Base-by-base conservation (phyloP, 2,888 invertebrate genomes). In the Protodeltote pygarga region DNA sequence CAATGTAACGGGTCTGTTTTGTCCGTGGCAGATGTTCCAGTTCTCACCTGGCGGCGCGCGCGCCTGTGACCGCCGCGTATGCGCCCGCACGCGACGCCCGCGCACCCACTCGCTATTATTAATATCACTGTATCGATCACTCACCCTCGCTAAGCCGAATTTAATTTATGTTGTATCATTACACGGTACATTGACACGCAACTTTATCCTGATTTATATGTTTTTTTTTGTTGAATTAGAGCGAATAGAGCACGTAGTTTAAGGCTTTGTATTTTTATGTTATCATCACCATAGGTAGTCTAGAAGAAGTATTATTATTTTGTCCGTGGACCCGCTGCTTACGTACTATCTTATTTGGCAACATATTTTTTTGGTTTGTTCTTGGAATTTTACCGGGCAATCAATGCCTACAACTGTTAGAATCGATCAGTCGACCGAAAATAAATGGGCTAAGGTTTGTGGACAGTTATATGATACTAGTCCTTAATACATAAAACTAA, bases 11-110 rank as follows among this genome's bases (percentile, higher is more conserved):
- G 32, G 31, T 34, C 35, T 50, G 51, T 45, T 28, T 39, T 35
- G 51, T 42, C 34, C 8, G 16, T 77, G 77, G 83, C 89, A 90
- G 89, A 88, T 90, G 89, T 77, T 79, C 67, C 66, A 61, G 61
- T 66, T 73, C 83, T 84, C 89, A 89, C 89, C 89, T 89, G 89
- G 89, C 78, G 77, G 41, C 40, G 42, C 23, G 62, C 57, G 62
- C 62, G 58, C 66, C 54, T 64, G 69, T 71, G 76, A 76, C 80
- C 62, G 58, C 74, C 72, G 75, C 74, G 60, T 68, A 58, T 57
- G 68, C 63, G 70, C 65, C 73, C 80, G 80, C 80, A 77, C 81
- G 78, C 78, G 77, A 73, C 77, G 71, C 65, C 65, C 44, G 55
- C 65, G 69, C 66, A 50, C 57, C 20, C 41, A 34, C 42, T 29